Conservation (phyloP, 1,140 invertebrate species). For the Drosophila sulfurigaster region DNA sequence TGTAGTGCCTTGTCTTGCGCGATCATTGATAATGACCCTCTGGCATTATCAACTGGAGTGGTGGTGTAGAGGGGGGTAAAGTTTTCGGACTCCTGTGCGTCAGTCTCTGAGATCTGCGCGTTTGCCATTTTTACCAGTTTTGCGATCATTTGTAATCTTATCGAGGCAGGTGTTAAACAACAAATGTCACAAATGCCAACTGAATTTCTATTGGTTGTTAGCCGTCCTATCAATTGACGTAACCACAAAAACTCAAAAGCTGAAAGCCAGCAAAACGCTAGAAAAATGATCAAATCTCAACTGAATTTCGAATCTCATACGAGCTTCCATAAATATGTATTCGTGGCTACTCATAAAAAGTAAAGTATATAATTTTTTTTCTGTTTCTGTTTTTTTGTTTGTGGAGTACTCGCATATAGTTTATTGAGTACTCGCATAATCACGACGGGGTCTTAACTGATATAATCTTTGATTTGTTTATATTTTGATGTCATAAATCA, state of each 20-base stretch:
- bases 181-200: conserved; percentile 28
- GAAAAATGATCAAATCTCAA: conserved; percentile 17
- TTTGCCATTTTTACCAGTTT: conserved; percentile 5
- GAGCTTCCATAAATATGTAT: background rate
- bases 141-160: conserved; percentile 43
- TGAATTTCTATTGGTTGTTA: conserved; percentile 33
- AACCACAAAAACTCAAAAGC: background rate
- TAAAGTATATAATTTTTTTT: too few species aligned
- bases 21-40: too few species aligned
- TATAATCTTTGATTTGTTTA: conserved; percentile 13
- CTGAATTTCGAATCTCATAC: background rate
- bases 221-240: conserved; percentile 15
- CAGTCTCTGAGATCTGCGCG: background rate
- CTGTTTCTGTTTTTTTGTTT: background rate
- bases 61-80: too few species aligned
- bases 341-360: too few species aligned
- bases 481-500: conserved; percentile 1
- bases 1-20: too few species aligned
- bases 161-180: conserved; percentile 12
- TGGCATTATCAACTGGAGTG: too few species aligned
- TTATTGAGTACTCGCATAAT: conserved; percentile 14
- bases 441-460: background rate
- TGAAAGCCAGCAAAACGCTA: too few species aligned
- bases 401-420: background rate
- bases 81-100: background rate